Evolutionary conservation across 2,113 vertebrate species (phyloP).

Genomic region (Pelusios castaneus): DNA sequence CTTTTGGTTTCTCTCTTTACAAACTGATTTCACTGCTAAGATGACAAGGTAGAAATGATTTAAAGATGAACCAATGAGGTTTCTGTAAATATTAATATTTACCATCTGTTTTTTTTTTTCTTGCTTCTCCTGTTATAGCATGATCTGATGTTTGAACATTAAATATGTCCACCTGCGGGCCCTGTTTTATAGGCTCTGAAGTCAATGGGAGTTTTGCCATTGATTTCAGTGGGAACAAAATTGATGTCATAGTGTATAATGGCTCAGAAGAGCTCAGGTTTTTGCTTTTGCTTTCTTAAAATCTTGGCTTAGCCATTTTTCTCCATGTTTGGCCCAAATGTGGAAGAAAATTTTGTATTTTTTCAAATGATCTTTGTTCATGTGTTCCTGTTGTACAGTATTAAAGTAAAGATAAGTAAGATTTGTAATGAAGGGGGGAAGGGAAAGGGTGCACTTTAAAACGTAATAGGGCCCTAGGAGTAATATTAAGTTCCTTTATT

Average conservation of each 20-base stretch:
- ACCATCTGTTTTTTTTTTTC: neutral
- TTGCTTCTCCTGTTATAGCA: neutral
- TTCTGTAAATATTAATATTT: neutral
- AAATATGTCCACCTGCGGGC: neutral
- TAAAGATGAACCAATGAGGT: neutral
- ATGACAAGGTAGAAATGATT: rapidly evolving
- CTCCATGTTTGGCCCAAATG: neutral
- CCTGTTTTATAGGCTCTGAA: neutral
- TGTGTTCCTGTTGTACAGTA: neutral
- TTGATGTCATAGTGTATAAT: neutral
- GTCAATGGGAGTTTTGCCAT: neutral
- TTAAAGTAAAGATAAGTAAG: neutral
- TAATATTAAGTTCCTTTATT: too few species aligned
- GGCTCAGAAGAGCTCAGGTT: neutral
- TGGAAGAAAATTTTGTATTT: neutral
- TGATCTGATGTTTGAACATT: neutral
- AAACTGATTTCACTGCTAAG: neutral
- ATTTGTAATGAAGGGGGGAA: neutral
- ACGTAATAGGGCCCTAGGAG: too few species aligned
- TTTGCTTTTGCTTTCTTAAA: neutral
- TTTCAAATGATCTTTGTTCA: neutral
- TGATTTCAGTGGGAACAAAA: neutral
- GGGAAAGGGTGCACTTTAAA: neutral
- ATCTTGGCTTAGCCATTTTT: neutral
- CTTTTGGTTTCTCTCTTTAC: neutral